These are phyloP conservation scores for Isurus oxyrinchus DNA, from an alignment of 2,113 vertebrate species.

Conservation along the genomic window DNA sequence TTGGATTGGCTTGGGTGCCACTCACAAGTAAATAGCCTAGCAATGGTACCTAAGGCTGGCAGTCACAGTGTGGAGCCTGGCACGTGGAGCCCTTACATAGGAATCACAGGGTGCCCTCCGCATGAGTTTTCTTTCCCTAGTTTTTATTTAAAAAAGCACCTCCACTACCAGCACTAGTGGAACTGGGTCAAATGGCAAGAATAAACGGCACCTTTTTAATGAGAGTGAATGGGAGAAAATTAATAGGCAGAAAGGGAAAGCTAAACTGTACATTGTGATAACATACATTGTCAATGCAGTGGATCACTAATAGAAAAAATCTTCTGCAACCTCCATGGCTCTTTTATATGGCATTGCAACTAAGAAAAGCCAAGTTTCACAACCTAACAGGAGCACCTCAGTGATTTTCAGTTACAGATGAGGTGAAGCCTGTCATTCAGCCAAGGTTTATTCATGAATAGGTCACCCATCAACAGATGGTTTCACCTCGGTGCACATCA, in stretches of 20 bases:
- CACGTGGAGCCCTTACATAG: not conserved
- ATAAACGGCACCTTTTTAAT: not conserved
- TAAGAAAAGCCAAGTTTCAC: not conserved
- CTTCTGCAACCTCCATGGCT: not conserved
- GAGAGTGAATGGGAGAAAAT: not conserved
- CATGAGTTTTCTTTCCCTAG: not conserved
- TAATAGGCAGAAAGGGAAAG: not conserved
- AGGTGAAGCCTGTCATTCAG: not conserved
- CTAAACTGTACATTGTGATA: not conserved
- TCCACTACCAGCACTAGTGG: not conserved
- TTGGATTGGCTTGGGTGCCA: not conserved
- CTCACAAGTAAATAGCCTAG: not conserved
- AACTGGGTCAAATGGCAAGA: not conserved
- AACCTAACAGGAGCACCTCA: not conserved
- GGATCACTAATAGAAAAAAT: not conserved
- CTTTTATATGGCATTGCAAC: not conserved
- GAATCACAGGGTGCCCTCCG: not conserved
- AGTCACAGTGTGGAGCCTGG: not conserved
- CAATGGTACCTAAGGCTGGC: not conserved
- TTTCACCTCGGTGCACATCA: not conserved
- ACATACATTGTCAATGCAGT: not conserved
- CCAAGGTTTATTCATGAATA: not conserved
- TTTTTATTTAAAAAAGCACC: not conserved
- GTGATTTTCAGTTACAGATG: not conserved
- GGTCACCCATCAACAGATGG: not conserved